Percentiles rank a stretch among this genome's conserved stretches.
phyloP scores from a whole-genome alignment of 2,113 vertebrate genomes.

The Tylochromis polylepis region DNA sequence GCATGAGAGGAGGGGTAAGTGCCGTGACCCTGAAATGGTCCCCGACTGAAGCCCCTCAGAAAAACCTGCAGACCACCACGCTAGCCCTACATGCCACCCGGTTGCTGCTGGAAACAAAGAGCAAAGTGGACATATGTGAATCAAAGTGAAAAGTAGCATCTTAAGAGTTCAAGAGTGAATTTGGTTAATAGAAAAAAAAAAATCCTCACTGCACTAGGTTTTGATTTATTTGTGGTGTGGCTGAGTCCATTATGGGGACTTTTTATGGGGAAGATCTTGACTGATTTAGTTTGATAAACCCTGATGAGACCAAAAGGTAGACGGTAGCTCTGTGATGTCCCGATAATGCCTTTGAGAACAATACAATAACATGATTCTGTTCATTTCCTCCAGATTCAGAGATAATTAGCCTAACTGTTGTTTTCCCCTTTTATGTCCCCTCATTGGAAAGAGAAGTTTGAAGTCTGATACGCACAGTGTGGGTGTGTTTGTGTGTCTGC shows the following conservation, averaged over 20 bases:
- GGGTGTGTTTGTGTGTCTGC: constrained; percentile 18
- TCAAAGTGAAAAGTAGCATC: not conserved
- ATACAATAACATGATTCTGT: not conserved
- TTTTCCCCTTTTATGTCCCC: constrained; percentile 19
- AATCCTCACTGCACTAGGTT: constrained; percentile 3
- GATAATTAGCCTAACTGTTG: constrained; percentile 46
- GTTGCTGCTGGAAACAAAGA: constrained; percentile 59
- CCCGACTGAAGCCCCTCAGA: constrained; percentile 23
- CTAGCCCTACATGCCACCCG: constrained; percentile 39
- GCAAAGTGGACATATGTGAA: not conserved
- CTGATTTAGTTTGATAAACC: constrained; percentile 7
- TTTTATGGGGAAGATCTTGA: constrained; percentile 26
- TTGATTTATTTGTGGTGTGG: constrained; percentile 9
- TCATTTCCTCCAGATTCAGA: constrained; percentile 35
- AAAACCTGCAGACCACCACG: constrained; percentile 61
- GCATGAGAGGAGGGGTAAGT: constrained; percentile 50
- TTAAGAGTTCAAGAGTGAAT: not conserved
- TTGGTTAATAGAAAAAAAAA: not conserved
- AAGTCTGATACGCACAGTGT: constrained; percentile 11
- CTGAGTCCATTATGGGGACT: not conserved
- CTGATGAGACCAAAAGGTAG: constrained; percentile 7
- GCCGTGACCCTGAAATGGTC: constrained; percentile 51
- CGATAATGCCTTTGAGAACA: constrained; percentile 5
- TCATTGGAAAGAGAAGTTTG: constrained; percentile 21
- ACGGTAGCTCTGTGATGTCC: constrained; percentile 6